phyloP scores from a whole-genome alignment of 2,113 vertebrate species.

The Saccopteryx leptura region DNA sequence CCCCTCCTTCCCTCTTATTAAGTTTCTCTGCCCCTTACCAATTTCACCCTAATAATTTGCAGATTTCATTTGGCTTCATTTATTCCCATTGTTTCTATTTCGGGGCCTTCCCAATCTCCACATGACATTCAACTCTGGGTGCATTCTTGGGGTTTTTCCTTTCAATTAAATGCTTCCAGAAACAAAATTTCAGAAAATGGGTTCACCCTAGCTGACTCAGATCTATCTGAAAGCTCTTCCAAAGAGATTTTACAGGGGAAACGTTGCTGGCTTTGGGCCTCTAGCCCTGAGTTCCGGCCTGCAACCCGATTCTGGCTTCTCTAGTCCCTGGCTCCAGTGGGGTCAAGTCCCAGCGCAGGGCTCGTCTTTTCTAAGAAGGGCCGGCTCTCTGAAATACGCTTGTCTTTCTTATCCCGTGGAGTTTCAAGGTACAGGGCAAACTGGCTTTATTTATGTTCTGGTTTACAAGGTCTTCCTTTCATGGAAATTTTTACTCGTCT shows the following conservation, averaged over 20 bases:
- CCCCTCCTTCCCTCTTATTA: constrained; percentile 43
- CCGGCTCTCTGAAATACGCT: constrained; percentile 32
- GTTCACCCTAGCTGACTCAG: constrained; percentile 83
- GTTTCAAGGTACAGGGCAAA: constrained; percentile 59
- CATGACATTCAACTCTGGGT: constrained; percentile 74
- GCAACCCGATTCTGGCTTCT: constrained; percentile 66
- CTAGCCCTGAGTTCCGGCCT: constrained; percentile 58
- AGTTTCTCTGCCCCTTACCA: constrained; percentile 72
- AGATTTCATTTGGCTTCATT: constrained; percentile 84
- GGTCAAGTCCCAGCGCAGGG: constrained; percentile 7
- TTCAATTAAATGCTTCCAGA: constrained; percentile 86
- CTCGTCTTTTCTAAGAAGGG: constrained; percentile 18
- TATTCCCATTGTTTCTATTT: constrained; percentile 75
- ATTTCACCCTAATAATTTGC: constrained; percentile 76
- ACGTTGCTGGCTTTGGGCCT: constrained; percentile 63
- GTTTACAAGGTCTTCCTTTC: constrained; percentile 61
- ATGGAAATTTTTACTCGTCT: constrained; percentile 73
- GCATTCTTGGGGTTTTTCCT: constrained; percentile 83
- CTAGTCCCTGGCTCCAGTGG: constrained; percentile 54
- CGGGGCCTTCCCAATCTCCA: constrained; percentile 41
- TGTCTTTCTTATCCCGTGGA: constrained; percentile 40
- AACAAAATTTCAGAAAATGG: constrained; percentile 80
- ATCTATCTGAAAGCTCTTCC: constrained; percentile 77
- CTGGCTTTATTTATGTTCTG: constrained; percentile 61
- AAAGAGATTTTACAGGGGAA: constrained; percentile 79